Evolutionary conservation across 2,113 vertebrate species (phyloP), one percentile per base, ranked within the genome.

Genomic region (Ptychochromis oligacanthus): DNA sequence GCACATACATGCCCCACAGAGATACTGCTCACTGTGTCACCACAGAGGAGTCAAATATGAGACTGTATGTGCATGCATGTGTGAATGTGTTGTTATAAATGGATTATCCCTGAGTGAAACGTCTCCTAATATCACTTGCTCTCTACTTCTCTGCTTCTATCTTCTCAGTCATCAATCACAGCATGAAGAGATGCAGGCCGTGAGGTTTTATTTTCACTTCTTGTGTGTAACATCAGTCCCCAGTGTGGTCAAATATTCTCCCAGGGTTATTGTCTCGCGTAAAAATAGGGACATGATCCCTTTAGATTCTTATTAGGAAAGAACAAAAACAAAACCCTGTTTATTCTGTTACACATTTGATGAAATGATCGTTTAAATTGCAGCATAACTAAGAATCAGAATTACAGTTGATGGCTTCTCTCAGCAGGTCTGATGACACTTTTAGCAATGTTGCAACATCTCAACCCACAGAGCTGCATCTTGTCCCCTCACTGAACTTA

Each of bases 1-100:
- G 49, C 65, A 92, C 18, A 49, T 86, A 94, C 96, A 92, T 94
- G 95, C 82, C 92, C 67, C 61, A 59, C 72, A 18, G 55, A 87
- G 83, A 85, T 75, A 86, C 62, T 59, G 76, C 36, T 85, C 54
- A 74, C 65, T 88, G 79, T 83, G 76, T 88, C 77, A 26, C 58
- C 67, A 74, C 76, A 28, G 58, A 59, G 18, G 80, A 70, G 87
- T 81, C 31, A 82, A 81, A 80, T 67, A 70, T 78, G 75, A 36
- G 56, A 79, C 76, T 77, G 1, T 77, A 31, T 26, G 8, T 70
- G 36, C 24, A 43, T 14, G 40, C 15, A 34, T 56, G 70, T 79
- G 84, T 72, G 61, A n/a, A 34, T 31, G 43, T 38, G 26, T 57
- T 55, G 58, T 77, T 78, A 78, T 78, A 59, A 80, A 80, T 75